Evolutionary conservation across 2,888 invertebrate species (phyloP).

Genomic region (Meloe dianella): DNA sequence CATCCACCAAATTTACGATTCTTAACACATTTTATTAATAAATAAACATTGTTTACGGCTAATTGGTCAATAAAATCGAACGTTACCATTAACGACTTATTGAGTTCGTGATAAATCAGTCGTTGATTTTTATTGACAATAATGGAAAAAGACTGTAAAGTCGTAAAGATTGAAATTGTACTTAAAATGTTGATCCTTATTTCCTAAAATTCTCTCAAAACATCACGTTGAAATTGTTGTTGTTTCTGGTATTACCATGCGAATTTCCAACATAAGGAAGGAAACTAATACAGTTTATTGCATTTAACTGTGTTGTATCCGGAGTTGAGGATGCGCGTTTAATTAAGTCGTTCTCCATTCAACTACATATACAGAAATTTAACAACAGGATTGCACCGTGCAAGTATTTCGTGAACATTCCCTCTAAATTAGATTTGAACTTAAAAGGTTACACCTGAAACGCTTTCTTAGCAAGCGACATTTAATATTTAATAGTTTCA

Average conservation of each 20-base stretch:
- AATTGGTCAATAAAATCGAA: neutral
- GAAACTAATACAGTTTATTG: constrained; percentile 6
- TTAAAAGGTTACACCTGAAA: too few species aligned
- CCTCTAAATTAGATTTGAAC: too few species aligned
- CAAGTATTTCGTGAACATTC: neutral
- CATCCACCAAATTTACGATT: too few species aligned
- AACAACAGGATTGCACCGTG: neutral
- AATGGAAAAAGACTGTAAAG: neutral
- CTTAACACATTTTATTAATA: too few species aligned
- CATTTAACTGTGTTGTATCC: neutral
- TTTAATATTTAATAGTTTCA: neutral
- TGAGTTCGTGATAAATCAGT: neutral
- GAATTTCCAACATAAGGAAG: neutral
- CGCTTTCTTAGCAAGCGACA: too few species aligned
- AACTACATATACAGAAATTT: neutral
- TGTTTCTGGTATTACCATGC: neutral
- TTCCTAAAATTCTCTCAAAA: neutral
- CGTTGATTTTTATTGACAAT: neutral
- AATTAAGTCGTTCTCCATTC: neutral
- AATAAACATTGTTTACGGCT: too few species aligned
- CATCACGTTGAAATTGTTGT: neutral
- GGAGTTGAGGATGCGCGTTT: neutral
- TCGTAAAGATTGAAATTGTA: neutral
- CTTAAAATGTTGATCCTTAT: neutral
- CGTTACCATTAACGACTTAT: neutral